phyloP scores from a whole-genome alignment of 2,888 invertebrate genomes.

The Rotaria socialis region DNA sequence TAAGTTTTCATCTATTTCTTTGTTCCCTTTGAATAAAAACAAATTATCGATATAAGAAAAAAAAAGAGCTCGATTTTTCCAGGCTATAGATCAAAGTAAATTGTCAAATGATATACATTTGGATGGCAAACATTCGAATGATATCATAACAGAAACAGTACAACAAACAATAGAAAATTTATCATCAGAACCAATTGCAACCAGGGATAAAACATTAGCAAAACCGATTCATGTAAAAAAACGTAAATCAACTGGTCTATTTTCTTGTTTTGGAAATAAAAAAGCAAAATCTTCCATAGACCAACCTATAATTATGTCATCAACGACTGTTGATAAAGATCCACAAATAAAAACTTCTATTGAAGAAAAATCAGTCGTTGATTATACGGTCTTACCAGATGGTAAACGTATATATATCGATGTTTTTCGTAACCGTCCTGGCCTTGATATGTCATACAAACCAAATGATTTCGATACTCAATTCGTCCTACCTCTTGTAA shows the following conservation, averaged over 20 bases:
- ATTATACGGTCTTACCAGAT: not conserved
- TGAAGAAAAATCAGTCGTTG: not conserved
- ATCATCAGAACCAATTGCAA: not conserved
- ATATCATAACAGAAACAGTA: not conserved
- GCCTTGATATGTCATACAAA: slow-evolving; percentile 26
- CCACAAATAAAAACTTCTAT: not conserved
- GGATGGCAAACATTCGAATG: not conserved
- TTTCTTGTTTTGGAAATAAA: slow-evolving; percentile 25
- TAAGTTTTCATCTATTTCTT: not conserved
- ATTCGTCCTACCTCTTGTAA: slow-evolving; percentile 24
- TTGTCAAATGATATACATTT: not conserved
- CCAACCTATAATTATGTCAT: not conserved
- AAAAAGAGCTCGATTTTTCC: not conserved
- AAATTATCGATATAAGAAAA: not conserved
- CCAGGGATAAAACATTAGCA: no score
- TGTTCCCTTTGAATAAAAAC: not conserved
- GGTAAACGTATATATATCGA: slow-evolving; percentile 29
- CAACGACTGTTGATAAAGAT: not conserved
- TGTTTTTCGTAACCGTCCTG: slow-evolving; percentile 4
- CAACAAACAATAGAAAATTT: not conserved
- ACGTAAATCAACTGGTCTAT: slow-evolving; percentile 33
- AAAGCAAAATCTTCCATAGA: not conserved
- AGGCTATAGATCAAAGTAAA: not conserved
- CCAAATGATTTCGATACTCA: not conserved
- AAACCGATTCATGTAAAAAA: not conserved